Evolutionary conservation across 2,113 vertebrate species (phyloP).

Genomic region (Polyodon spathula): DNA sequence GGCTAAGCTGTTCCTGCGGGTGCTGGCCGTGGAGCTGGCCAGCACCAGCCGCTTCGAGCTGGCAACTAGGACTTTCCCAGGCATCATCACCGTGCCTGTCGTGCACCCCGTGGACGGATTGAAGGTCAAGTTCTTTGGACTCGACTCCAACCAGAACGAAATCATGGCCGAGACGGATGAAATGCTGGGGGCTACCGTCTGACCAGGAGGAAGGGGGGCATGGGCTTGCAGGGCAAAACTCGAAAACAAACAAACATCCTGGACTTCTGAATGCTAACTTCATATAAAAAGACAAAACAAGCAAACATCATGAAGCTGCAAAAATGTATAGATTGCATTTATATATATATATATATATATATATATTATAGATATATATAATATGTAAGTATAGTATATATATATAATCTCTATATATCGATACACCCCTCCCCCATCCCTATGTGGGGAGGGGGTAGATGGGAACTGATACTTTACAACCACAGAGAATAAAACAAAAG

Average conservation of each 20-base stretch:
- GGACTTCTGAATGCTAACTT: slow-evolving; percentile 14
- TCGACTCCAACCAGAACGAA: slow-evolving; percentile 98
- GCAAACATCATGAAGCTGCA: slow-evolving; percentile 44
- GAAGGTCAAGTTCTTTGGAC: slow-evolving; percentile 89
- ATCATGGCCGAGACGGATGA: slow-evolving; percentile 87
- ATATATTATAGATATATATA: no score
- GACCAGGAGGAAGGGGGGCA: slow-evolving; percentile 13
- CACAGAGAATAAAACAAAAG: no score
- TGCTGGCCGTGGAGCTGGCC: slow-evolving; percentile 83
- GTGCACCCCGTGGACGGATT: slow-evolving; percentile 86
- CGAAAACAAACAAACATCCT: slow-evolving; percentile 21
- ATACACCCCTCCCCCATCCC: no score
- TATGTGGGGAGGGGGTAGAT: no score
- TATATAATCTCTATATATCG: no score
- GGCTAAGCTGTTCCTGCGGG: slow-evolving; percentile 88
- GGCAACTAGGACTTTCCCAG: slow-evolving; percentile 83
- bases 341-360: no score
- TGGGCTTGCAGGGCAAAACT: not conserved
- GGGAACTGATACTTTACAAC: no score
- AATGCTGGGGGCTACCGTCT: slow-evolving; percentile 83
- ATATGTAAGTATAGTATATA: slow-evolving; percentile 34
- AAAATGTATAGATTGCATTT: slow-evolving; percentile 52
- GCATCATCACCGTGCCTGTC: slow-evolving; percentile 79
- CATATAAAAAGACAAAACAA: slow-evolving; percentile 12
- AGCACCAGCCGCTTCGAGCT: slow-evolving; percentile 89